Evolutionary conservation across 2,113 vertebrate genomes (phyloP), one percentile per base, ranked within the genome.

Genomic region (Edolisoma coerulescens): DNA sequence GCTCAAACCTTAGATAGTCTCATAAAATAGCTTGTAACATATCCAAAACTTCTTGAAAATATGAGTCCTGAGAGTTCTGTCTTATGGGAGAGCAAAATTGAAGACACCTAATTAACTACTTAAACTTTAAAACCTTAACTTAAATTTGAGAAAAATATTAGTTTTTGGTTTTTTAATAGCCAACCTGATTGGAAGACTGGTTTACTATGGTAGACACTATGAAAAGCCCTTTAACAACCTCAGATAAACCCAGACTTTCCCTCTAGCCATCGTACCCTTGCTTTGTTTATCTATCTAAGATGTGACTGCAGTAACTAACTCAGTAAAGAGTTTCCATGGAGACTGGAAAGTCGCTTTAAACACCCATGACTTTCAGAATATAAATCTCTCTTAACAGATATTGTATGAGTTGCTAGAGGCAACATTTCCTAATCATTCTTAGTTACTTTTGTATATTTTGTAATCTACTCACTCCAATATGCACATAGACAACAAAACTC

Each of bases 261-360:
- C 54, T 70, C 63, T n/a, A 93, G 89, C 17, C 30, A 74, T 64
- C 1, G 1, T 57, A 81, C 9, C 2, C 27, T 50, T 41, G 28
- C 37, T 83, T 89, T 90, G 41, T 94, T 89, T 93, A 59, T 69
- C 56, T 75, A 76, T 61, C 63, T 93, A 84, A 84, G 60, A 53
- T 84, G 37, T 61, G 70, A 96, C 45, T 96, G 88, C 81, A 88
- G 56, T 77, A 82, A 90, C 77, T 76, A 87, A 68, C 22, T 35
- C 54, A 84, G 65, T 9, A 74, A 90, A 90, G 59, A 79, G 61
- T 97, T 78, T 91, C 94, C 86, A 93, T 86, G 89, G 92, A 94
- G 92, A 96, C 78, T 21, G 21, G 83, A 94, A 89, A 94, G 47
- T 73, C 2, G 90, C 94, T 95, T 95, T 68, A 92, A 96, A 88